Conservation (phyloP, 1,140 invertebrate species). For the Euura lappo region DNA sequence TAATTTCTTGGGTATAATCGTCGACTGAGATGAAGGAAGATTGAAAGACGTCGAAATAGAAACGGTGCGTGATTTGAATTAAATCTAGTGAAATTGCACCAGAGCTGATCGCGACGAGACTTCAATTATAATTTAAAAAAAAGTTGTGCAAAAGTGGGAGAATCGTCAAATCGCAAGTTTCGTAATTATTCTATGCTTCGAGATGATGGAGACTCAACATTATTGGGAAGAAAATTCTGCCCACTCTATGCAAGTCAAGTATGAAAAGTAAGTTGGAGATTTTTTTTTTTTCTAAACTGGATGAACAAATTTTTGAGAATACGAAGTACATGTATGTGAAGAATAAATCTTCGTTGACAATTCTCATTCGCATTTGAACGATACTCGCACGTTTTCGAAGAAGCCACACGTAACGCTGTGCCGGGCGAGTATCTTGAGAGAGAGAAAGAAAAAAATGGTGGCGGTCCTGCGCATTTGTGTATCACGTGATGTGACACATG, state of each 20-base stretch:
- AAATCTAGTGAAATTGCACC: no score
- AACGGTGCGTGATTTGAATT: no score
- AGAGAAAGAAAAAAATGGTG: not conserved
- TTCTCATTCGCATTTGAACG: not conserved
- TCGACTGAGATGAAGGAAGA: not conserved
- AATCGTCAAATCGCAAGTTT: no score
- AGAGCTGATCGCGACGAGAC: no score
- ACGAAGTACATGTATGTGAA: not conserved
- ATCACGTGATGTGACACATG: not conserved
- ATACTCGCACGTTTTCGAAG: no score
- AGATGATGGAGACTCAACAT: constrained; percentile 60
- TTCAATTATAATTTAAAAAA: no score
- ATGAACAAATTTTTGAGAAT: not conserved
- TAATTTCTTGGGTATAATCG: not conserved
- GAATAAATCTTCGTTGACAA: not conserved
- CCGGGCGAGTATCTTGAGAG: no score
- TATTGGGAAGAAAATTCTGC: constrained; percentile 58
- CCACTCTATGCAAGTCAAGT: constrained; percentile 59
- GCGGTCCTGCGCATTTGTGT: not conserved
- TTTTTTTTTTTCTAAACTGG: constrained; percentile 9
- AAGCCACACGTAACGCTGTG: no score
- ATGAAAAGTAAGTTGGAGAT: constrained; percentile 50
- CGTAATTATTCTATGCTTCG: constrained; percentile 47
- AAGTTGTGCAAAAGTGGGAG: no score
- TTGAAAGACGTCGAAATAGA: no score